A percentile compares a stretch with the other conserved stretches of the same genome.
Evolutionary conservation across 2,113 vertebrate genomes (phyloP).

Genomic region (Cottus gobio): DNA sequence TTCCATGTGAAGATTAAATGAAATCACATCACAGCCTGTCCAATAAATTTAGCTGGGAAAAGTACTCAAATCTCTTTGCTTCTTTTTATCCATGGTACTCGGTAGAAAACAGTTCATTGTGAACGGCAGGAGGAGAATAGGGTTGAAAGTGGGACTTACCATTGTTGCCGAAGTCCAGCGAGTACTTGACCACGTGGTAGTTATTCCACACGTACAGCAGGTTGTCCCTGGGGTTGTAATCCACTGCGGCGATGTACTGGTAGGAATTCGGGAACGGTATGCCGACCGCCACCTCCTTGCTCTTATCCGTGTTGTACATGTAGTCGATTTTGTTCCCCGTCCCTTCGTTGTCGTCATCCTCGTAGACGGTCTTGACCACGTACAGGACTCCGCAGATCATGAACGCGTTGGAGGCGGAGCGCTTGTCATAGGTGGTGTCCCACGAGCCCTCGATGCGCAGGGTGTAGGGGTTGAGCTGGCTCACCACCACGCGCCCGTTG

Average conservation of each 20-base stretch:
- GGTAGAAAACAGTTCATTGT: neutral
- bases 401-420: conserved; percentile 91
- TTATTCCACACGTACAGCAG: conserved; percentile 99
- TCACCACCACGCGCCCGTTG: conserved; percentile 93
- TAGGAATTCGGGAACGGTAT: conserved; percentile 98
- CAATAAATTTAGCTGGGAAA: neutral
- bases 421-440: conserved; percentile 88
- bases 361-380: conserved; percentile 96
- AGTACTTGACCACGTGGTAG: conserved; percentile 97
- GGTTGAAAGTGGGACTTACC: conserved; percentile 65
- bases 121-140: neutral
- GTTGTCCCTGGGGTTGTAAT: conserved; percentile 99
- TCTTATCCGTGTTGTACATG: conserved; percentile 96
- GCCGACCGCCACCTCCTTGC: conserved; percentile 91
- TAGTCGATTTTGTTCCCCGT: conserved; percentile 99
- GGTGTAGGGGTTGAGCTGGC: conserved; percentile 93
- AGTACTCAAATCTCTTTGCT: neutral
- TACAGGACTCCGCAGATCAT: conserved; percentile 95
- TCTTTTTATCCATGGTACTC: neutral
- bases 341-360: conserved; percentile 98
- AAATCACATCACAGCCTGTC: conserved; percentile 14
- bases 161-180: conserved; percentile 95
- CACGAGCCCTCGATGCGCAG: conserved; percentile 91
- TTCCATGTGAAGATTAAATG: conserved; percentile 4
- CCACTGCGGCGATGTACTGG: conserved; percentile 98